phyloP scores from a whole-genome alignment of 2,113 vertebrate genomes.

The Myrmecobius fasciatus region DNA sequence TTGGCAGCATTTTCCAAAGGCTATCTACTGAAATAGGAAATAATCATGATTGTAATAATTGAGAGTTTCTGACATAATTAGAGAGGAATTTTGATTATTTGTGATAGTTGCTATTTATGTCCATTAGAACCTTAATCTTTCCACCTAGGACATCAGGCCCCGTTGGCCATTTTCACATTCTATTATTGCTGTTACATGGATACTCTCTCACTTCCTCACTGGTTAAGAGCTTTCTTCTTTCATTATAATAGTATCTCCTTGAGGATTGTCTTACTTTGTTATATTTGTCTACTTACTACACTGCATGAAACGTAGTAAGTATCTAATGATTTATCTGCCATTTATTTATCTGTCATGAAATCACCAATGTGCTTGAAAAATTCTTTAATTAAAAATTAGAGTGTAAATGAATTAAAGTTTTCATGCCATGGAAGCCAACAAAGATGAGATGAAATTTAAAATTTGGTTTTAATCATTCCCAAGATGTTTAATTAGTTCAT shows the following conservation, averaged over 20 bases:
- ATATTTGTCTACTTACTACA: neutral
- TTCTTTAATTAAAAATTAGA: neutral
- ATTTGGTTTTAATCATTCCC: neutral
- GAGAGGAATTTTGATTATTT: neutral
- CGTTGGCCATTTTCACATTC: neutral
- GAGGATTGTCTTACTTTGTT: neutral
- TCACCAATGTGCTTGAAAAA: neutral
- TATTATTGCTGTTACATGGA: neutral
- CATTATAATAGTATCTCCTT: neutral
- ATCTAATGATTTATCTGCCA: neutral
- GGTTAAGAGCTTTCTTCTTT: neutral
- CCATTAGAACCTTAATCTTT: neutral
- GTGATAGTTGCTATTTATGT: neutral
- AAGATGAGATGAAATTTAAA: neutral
- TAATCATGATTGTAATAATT: neutral
- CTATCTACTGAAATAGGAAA: neutral
- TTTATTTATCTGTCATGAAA: neutral
- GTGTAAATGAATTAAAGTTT: neutral
- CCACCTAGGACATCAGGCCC: neutral
- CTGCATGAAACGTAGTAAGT: neutral
- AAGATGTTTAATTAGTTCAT: neutral
- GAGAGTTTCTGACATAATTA: neutral
- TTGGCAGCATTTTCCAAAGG: neutral
- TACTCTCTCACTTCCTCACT: neutral
- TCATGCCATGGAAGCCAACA: neutral